Evolutionary conservation across 2,888 invertebrate species (phyloP).

Genomic region (Fissipunctia ypsillon): DNA sequence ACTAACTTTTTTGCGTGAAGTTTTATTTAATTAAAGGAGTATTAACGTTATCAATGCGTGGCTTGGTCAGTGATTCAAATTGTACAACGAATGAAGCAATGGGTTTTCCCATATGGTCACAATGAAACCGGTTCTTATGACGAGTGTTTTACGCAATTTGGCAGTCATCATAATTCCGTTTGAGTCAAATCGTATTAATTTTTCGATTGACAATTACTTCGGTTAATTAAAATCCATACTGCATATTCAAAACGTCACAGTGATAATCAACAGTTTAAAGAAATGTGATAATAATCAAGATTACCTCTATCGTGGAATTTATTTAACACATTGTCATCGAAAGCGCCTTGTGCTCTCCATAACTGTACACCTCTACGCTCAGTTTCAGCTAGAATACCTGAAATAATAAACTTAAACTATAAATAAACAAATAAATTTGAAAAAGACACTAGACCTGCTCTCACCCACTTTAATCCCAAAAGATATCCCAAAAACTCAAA

Average conservation of each 20-base stretch:
- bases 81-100: background rate
- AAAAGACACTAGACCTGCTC: background rate
- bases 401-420: conserved; percentile 11
- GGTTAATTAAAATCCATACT: too few relatives aligned
- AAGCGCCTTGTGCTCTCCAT: conserved; percentile 44
- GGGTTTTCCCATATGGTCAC: background rate
- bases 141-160: background rate
- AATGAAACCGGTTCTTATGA: background rate
- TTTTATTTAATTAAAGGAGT: background rate
- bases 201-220: too few relatives aligned
- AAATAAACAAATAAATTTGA: background rate
- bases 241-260: background rate
- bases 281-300: too few relatives aligned
- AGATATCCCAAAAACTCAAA: background rate
- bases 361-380: conserved; percentile 16
- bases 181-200: background rate
- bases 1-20: too few relatives aligned
- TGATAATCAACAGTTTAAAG: too few relatives aligned
- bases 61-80: background rate
- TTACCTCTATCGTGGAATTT: conserved; percentile 46
- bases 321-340: conserved; percentile 23
- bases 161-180: background rate
- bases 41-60: too few relatives aligned
- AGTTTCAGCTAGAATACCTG: conserved; percentile 25
- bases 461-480: background rate